phyloP scores from a whole-genome alignment of 2,797 vertebrate genomes.

The Nyctalus aviator region DNA sequence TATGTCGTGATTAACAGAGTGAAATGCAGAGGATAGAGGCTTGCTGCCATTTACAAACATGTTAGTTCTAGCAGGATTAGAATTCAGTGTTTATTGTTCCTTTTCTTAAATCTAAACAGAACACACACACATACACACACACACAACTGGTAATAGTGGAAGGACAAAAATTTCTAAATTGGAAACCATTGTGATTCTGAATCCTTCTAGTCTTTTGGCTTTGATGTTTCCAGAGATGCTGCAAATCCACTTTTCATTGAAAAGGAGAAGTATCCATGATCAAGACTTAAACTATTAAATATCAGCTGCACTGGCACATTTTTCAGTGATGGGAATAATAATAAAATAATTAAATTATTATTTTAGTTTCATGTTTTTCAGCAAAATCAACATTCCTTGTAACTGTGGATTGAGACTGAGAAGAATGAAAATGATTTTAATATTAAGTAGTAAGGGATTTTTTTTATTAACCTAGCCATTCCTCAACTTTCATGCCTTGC shows the following conservation, averaged over 20 bases:
- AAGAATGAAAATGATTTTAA: background rate
- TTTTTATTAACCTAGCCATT: background rate
- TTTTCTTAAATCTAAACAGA: background rate
- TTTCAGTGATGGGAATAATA: background rate
- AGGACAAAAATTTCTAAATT: background rate
- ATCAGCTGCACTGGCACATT: background rate
- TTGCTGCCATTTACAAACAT: accelerated
- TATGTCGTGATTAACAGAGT: background rate
- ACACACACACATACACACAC: background rate
- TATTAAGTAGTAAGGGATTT: background rate
- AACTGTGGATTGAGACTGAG: background rate
- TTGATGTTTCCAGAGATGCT: background rate
- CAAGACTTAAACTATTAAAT: background rate
- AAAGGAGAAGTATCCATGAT: background rate
- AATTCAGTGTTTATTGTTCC: background rate
- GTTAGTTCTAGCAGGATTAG: background rate
- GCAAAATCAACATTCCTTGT: background rate
- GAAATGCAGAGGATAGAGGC: background rate
- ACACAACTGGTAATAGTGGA: background rate
- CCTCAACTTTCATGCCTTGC: background rate
- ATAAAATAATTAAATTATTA: background rate
- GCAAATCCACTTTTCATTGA: background rate
- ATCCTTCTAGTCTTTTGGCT: background rate
- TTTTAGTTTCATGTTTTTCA: background rate
- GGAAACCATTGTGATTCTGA: background rate